These are phyloP conservation scores for Galeopsomyia nigrocyanea DNA, from an alignment of 2,888 invertebrate genomes.

Conservation along the genomic window DNA sequence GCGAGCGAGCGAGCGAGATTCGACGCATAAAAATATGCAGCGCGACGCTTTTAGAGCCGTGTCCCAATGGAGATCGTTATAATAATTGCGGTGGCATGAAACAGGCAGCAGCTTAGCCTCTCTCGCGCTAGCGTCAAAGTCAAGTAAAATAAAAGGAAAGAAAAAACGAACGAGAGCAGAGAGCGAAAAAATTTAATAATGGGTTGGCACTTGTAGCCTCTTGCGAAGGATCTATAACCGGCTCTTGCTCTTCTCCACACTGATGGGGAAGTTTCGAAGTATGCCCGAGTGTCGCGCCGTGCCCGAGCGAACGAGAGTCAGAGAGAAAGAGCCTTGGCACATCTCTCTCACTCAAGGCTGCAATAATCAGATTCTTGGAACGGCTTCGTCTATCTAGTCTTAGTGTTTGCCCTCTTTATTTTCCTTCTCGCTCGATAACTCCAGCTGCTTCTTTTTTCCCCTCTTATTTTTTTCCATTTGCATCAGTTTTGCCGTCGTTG, in stretches of 20 bases:
- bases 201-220: conserved; percentile 41
- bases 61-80: conserved; percentile 19
- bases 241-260: background rate
- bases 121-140: background rate
- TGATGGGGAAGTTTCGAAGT: conserved; percentile 56
- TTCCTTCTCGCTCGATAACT: background rate
- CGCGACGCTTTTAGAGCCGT: background rate
- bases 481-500: background rate
- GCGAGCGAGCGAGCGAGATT: conserved; percentile 13
- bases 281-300: conserved; percentile 50
- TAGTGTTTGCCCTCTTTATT: too few species aligned
- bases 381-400: conserved; percentile 28
- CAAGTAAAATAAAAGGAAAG: background rate
- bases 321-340: conserved; percentile 50
- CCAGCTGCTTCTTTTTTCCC: background rate
- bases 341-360: conserved; percentile 55
- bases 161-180: background rate
- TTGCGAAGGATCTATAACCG: background rate
- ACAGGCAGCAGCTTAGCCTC: background rate
- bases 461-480: background rate
- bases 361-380: conserved; percentile 63
- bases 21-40: conserved; percentile 23
- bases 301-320: conserved; percentile 23
- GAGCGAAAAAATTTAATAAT: conserved; percentile 58
- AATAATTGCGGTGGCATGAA: conserved; percentile 28